These are phyloP conservation scores for Arctia plantaginis DNA, from an alignment of 2,888 invertebrate species.

Conservation along the genomic window DNA sequence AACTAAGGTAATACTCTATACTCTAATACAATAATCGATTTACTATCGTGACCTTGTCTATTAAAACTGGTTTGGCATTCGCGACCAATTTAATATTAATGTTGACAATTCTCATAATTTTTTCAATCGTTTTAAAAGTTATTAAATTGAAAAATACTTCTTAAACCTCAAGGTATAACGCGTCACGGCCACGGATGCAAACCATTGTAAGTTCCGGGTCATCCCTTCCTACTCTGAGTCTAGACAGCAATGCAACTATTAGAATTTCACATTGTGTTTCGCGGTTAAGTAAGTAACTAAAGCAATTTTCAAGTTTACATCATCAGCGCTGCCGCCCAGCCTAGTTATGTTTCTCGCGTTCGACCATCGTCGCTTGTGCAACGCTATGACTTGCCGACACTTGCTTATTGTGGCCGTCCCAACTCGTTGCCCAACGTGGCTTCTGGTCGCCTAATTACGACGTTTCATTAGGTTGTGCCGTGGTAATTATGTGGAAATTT, in stretches of 20 bases:
- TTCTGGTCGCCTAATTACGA: slow-evolving; percentile 82
- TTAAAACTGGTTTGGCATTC: slow-evolving; percentile 79
- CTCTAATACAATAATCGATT: slow-evolving; percentile 24
- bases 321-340: slow-evolving; percentile 81
- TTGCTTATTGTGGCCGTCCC: slow-evolving; percentile 81
- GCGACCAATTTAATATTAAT: slow-evolving; percentile 68
- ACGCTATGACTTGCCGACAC: slow-evolving; percentile 81
- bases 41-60: slow-evolving; percentile 72
- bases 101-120: slow-evolving; percentile 51
- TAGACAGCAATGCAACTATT: slow-evolving; percentile 73
- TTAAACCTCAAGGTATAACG: slow-evolving; percentile 44
- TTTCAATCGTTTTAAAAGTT: slow-evolving; percentile 33
- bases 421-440: slow-evolving; percentile 81
- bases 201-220: slow-evolving; percentile 74
- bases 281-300: slow-evolving; percentile 84
- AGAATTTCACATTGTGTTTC: slow-evolving; percentile 79
- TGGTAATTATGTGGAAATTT: slow-evolving; percentile 64
- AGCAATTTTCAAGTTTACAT: slow-evolving; percentile 86
- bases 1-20: slow-evolving; percentile 68
- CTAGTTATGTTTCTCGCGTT: slow-evolving; percentile 86
- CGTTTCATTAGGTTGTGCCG: slow-evolving; percentile 73
- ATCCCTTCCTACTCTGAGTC: slow-evolving; percentile 65
- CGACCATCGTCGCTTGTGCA: slow-evolving; percentile 84
- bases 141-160: slow-evolving; percentile 4
- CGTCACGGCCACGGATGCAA: slow-evolving; percentile 71